A percentile compares a stretch with the other conserved stretches of the same genome.
Conservation (phyloP, 2,888 invertebrate genomes). For the Leucozona laternaria region DNA sequence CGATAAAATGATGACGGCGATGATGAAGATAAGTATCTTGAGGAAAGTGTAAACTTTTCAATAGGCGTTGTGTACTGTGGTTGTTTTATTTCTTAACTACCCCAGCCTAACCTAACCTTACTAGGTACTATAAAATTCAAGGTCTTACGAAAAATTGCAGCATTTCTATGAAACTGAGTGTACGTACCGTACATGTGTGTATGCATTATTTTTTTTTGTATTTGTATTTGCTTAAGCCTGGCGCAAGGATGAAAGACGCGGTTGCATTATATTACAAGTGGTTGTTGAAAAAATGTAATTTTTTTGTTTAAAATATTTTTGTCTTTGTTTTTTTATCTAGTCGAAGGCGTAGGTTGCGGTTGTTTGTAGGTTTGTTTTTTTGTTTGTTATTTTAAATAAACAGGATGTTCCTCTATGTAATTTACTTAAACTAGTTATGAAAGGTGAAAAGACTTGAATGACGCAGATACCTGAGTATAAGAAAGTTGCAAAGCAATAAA, state of each 20-base stretch:
- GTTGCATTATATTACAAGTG: constrained; percentile 65
- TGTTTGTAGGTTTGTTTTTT: constrained; percentile 10
- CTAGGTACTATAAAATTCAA: constrained; percentile 64
- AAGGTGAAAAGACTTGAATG: constrained; percentile 50
- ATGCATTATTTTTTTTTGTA: constrained; percentile 17
- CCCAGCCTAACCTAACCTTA: constrained; percentile 70
- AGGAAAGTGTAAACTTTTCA: constrained; percentile 75
- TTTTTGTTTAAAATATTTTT: constrained; percentile 44
- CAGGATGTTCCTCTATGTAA: constrained; percentile 44
- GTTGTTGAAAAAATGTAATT: constrained; percentile 65
- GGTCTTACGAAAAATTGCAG: constrained; percentile 52
- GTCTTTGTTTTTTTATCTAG: constrained; percentile 28
- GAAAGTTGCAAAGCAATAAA: neutral
- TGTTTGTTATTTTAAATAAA: constrained; percentile 27
- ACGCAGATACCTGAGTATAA: constrained; percentile 1
- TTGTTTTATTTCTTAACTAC: constrained; percentile 70
- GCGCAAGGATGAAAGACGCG: constrained; percentile 63
- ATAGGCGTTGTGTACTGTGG: constrained; percentile 72
- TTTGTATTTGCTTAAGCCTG: constrained; percentile 64
- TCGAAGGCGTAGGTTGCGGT: constrained; percentile 33
- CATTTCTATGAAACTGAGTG: constrained; percentile 38
- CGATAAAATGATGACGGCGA: constrained; percentile 70
- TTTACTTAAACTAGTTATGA: constrained; percentile 34
- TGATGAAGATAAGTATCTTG: constrained; percentile 70
- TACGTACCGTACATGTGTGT: constrained; percentile 9